phyloP scores from a whole-genome alignment of 2,113 vertebrate genomes.

The Theropithecus gelada region DNA sequence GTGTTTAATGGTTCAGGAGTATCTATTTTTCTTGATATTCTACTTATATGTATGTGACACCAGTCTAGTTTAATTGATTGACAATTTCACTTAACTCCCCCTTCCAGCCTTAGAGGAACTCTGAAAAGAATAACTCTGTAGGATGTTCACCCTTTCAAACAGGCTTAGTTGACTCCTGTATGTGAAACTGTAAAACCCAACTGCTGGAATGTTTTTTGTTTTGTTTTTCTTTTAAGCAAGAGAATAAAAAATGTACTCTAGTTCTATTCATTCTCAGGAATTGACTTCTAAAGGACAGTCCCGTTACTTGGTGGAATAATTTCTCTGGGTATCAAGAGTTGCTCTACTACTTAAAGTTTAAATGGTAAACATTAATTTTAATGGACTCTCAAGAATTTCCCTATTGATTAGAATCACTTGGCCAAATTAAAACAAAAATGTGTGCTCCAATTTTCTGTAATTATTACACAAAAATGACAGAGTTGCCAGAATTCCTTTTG shows the following conservation, averaged over 20 bases:
- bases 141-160: fast-evolving
- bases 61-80: background rate
- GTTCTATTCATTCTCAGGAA: background rate
- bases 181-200: background rate
- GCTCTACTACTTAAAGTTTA: background rate
- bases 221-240: background rate
- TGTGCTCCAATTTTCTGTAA: background rate
- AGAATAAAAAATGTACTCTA: background rate
- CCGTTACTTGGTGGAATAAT: background rate
- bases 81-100: background rate
- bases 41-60: background rate
- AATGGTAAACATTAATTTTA: background rate
- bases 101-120: background rate
- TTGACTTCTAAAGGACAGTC: background rate
- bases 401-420: conserved; percentile 14
- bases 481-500: background rate
- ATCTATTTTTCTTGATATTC: background rate
- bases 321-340: background rate
- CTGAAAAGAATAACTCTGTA: background rate
- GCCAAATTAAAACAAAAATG: background rate
- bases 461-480: background rate
- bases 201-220: background rate
- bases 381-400: background rate
- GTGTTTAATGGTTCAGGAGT: background rate
- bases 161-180: background rate